phyloP scores from a whole-genome alignment of 2,888 invertebrate genomes.

The Parthenolecanium corni region DNA sequence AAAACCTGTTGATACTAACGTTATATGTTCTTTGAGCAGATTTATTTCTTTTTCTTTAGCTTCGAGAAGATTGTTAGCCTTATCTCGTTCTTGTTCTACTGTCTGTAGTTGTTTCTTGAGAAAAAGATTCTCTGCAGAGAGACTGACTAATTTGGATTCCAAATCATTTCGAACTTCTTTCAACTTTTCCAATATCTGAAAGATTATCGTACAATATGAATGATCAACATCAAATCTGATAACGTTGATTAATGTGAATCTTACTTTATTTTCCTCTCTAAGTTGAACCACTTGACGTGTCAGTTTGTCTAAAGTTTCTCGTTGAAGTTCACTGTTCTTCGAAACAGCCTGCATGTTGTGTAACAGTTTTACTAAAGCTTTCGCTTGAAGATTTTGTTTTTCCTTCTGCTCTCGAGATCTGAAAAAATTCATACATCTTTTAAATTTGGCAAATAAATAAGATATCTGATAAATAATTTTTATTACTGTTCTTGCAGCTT shows the following conservation, averaged over 20 bases:
- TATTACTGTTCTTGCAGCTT: neutral
- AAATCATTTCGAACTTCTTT: constrained; percentile 11
- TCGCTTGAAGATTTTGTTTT: neutral
- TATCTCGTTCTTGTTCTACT: constrained; percentile 6
- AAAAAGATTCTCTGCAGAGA: constrained; percentile 1
- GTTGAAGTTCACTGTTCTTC: constrained; percentile 5
- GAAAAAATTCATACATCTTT: neutral
- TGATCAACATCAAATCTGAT: neutral
- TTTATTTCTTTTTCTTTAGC: constrained; percentile 15
- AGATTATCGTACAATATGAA: neutral
- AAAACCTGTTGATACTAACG: constrained; percentile 3
- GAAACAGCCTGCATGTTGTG: constrained; percentile 12
- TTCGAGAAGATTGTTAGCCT: constrained; percentile 1
- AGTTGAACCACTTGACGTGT: neutral
- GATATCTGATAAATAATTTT: neutral
- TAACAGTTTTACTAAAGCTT: constrained; percentile 14
- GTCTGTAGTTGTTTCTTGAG: constrained; percentile 6
- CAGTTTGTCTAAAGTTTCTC: constrained; percentile 9
- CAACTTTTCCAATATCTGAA: constrained; percentile 7
- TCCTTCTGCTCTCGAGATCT: neutral
- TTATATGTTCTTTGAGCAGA: constrained; percentile 7
- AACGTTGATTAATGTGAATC: neutral
- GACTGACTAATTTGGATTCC: constrained; percentile 10
- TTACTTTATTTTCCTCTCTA: constrained; percentile 20
- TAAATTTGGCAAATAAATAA: no score